A percentile compares a stretch with the other conserved stretches of the same genome.
Conservation (phyloP, 2,113 vertebrate genomes). For the Anser brachyrhynchus region DNA sequence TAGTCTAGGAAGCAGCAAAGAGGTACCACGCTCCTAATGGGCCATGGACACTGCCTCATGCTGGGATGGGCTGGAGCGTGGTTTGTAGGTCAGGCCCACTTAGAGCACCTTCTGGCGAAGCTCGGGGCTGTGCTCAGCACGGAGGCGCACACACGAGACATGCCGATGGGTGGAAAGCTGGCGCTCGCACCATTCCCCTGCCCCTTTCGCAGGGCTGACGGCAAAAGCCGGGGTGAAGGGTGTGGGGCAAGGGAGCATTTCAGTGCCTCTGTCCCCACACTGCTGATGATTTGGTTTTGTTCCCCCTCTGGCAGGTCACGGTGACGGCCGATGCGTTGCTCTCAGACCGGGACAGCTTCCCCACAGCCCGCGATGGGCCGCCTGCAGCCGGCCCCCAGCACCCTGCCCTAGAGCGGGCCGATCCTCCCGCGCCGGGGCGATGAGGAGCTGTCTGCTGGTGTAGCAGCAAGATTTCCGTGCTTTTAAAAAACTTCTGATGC, state of each 20-base stretch:
- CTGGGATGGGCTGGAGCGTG: background rate
- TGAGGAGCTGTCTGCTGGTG: background rate
- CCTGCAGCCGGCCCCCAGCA: background rate
- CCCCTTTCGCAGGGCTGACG: background rate
- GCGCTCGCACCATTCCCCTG: background rate
- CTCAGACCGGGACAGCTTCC: background rate
- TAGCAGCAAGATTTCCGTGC: background rate
- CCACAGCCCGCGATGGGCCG: background rate
- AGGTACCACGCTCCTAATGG: background rate
- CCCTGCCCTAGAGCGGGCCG: accelerated
- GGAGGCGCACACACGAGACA: background rate
- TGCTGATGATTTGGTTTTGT: background rate
- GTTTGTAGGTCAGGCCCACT: background rate
- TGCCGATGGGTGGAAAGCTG: background rate
- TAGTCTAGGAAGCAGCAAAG: background rate
- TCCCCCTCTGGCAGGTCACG: background rate
- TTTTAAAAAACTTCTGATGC: background rate
- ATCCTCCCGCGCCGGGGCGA: accelerated
- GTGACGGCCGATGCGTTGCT: background rate
- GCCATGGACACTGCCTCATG: background rate
- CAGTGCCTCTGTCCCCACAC: background rate
- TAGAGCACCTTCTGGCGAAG: background rate
- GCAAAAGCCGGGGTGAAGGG: background rate
- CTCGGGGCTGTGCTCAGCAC: background rate
- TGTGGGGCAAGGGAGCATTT: background rate